phyloP scores from a whole-genome alignment of 1,140 invertebrate species.

The Mamestra configurata region DNA sequence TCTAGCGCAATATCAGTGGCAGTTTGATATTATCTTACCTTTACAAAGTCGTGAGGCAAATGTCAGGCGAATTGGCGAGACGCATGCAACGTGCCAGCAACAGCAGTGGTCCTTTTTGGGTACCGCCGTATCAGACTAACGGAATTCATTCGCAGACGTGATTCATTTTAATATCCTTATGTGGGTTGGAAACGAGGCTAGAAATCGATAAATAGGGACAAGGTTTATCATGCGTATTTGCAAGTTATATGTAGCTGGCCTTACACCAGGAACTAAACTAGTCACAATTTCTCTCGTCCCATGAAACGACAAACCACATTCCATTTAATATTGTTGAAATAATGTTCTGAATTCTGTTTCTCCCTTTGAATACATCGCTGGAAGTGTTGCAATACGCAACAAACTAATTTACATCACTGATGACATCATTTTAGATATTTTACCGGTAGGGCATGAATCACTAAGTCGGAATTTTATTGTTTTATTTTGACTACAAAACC shows the following conservation, averaged over 20 bases:
- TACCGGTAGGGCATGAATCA: constrained; percentile 24
- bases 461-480: constrained; percentile 6
- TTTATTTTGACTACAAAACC: neutral
- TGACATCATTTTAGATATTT: constrained; percentile 33
- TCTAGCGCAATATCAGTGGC: constrained; percentile 1
- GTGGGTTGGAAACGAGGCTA: neutral
- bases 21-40: constrained; percentile 40
- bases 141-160: constrained; percentile 8
- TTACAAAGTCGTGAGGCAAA: constrained; percentile 39
- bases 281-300: neutral
- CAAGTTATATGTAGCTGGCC: neutral
- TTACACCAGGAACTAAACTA: neutral
- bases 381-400: constrained; percentile 31
- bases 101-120: constrained; percentile 23
- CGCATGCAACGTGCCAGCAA: neutral
- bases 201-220: neutral
- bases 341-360: constrained; percentile 8
- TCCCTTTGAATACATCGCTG: constrained; percentile 5
- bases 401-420: constrained; percentile 17
- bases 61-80: constrained; percentile 13
- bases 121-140: constrained; percentile 17
- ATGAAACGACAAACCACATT: constrained; percentile 4
- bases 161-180: constrained; percentile 13
- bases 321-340: constrained; percentile 18
- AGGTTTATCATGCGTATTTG: neutral